These are phyloP conservation scores for Spilogale gracilis DNA, from an alignment of 2,113 vertebrate genomes.

Conservation along the genomic window DNA sequence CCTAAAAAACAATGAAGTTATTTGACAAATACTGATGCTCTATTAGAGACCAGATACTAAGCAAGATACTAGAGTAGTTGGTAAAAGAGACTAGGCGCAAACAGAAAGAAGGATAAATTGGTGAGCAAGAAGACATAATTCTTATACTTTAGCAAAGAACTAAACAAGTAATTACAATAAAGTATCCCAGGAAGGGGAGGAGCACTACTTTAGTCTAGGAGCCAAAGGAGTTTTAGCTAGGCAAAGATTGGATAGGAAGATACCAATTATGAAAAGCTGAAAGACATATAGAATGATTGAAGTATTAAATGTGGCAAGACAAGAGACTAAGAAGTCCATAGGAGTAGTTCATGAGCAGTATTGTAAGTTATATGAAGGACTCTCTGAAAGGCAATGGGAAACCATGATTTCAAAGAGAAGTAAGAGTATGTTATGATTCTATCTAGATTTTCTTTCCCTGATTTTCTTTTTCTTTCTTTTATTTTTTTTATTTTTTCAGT, in stretches of 20 bases:
- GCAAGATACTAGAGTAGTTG: background rate
- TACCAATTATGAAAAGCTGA: background rate
- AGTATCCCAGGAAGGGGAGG: background rate
- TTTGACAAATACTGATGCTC: conserved; percentile 10
- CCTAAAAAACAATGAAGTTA: background rate
- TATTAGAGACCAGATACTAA: background rate
- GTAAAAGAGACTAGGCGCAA: background rate
- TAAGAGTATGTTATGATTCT: background rate
- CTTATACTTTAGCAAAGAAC: conserved; percentile 8
- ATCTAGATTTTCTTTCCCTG: no score
- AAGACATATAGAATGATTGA: background rate
- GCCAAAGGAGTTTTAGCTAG: background rate
- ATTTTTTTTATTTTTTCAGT: no score
- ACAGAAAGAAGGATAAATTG: background rate
- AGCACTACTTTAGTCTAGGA: background rate
- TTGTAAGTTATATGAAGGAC: background rate
- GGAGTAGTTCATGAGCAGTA: background rate
- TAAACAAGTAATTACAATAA: background rate
- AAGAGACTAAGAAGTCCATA: background rate
- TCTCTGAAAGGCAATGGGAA: background rate
- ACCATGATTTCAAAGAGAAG: background rate
- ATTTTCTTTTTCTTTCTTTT: no score
- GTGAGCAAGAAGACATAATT: background rate
- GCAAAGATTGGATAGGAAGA: background rate
- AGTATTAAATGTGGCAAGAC: background rate